These are phyloP conservation scores for Scytalopus superciliaris DNA, from an alignment of 2,113 vertebrate species.

Conservation along the genomic window DNA sequence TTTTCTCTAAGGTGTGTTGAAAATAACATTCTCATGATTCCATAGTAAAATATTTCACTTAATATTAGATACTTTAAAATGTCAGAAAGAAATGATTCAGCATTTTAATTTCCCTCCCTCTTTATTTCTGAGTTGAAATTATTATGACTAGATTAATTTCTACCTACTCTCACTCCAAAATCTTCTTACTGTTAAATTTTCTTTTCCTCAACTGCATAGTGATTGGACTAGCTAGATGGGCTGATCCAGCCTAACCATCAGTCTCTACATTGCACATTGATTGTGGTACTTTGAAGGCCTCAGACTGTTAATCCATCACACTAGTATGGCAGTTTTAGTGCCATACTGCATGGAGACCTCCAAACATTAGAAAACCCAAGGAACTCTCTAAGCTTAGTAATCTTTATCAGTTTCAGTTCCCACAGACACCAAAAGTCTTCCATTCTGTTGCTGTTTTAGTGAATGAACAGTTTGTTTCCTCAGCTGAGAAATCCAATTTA, in stretches of 20 bases:
- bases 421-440: background rate
- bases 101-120: background rate
- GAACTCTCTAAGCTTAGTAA: background rate
- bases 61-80: background rate
- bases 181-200: background rate
- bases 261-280: background rate
- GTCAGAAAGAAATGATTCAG: background rate
- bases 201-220: background rate
- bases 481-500: background rate
- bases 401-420: background rate
- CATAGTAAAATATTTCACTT: background rate
- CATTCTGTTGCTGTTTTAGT: background rate
- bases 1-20: background rate
- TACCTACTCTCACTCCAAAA: background rate
- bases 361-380: background rate
- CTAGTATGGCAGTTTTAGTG: background rate
- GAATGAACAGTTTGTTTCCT: background rate
- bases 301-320: background rate
- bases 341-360: background rate
- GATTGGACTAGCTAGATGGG: rapidly evolving
- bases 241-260: background rate
- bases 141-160: background rate
- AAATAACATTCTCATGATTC: background rate
- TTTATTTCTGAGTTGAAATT: background rate
- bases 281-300: background rate